Base-by-base conservation (phyloP, 1,140 invertebrate species). In the Apocrypta bakeri region DNA sequence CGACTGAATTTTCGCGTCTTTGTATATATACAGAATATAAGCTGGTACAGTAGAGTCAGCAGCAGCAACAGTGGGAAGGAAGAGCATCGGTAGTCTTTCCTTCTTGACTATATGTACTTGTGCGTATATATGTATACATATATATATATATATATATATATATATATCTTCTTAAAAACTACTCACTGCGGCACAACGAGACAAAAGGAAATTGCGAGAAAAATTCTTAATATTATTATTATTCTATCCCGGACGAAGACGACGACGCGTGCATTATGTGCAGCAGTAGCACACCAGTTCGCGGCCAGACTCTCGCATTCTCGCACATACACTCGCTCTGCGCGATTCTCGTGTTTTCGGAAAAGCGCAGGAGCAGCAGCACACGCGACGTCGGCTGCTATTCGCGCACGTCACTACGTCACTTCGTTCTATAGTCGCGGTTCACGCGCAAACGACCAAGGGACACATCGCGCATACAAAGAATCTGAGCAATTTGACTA, bases 331-430 rank as follows among this genome's bases (percentile, higher is more conserved):
- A 11, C 63, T 11, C 25, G 27, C 8, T 12, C 11, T 66, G 63
- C 63, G 63, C 63, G 63, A 66, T 25, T 29, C 63, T 29, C 12
- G 63, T 27, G 48, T 12, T 63, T 31, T 63, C 40, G n/a, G 48
- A 75, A 27, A 66, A 27, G 63, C 24, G 63, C 63, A 66, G 9
- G 27, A 66, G 63, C 63, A 66, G 61, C 61, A 63, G 24, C 24
- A 66, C 63, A 29, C 27, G 24, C 63, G 63, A 66, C 25, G 63
- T 66, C 63, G 63, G 63, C 63, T 66, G 63, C 63, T 66, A 29
- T 9, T 66, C 24, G 21, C 37, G 48, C 48, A 21, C 72, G n/a
- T 27, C 24, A 8, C 31, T 37, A 42, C 25, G 29, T 76, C 48
- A 24, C 81, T 4, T 3, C 1, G 11, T 25, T 64, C n/a, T n/a